Evolutionary conservation across 2,113 vertebrate species (phyloP).

Genomic region (Xiphophorus hellerii): DNA sequence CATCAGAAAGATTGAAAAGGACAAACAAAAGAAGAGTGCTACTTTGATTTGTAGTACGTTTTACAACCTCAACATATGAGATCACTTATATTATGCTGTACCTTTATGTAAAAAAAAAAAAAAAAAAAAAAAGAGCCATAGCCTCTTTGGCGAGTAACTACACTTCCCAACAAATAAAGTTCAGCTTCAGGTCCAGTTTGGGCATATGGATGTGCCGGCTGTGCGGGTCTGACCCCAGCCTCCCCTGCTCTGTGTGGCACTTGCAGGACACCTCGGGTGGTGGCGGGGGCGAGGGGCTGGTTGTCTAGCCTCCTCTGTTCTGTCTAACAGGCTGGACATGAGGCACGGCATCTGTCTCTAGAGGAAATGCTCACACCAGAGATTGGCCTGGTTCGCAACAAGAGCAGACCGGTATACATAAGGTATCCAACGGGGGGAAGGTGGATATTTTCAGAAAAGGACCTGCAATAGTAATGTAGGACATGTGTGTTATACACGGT

Average conservation of each 20-base stretch:
- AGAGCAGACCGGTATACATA: neutral
- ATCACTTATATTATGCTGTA: neutral
- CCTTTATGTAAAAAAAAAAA: neutral
- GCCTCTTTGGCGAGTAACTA: neutral
- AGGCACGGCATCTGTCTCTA: constrained; percentile 72
- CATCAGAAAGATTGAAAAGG: constrained; percentile 28
- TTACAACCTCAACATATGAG: constrained; percentile 80
- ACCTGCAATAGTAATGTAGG: neutral
- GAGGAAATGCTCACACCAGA: constrained; percentile 37
- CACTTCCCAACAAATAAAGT: constrained; percentile 25
- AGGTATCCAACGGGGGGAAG: neutral
- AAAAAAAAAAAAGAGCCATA: neutral
- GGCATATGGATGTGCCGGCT: constrained; percentile 71
- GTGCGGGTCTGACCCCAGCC: constrained; percentile 57
- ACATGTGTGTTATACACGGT: neutral
- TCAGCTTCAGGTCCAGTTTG: constrained; percentile 25
- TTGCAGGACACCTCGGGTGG: constrained; percentile 61
- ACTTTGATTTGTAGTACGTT: constrained; percentile 80
- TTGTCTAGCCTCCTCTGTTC: constrained; percentile 62
- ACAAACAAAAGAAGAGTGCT: constrained; percentile 1
- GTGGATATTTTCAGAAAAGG: neutral
- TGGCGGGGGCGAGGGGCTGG: constrained; percentile 40
- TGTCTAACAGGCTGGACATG: constrained; percentile 75
- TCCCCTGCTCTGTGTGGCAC: constrained; percentile 55
- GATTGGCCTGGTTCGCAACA: constrained; percentile 4